Base-by-base conservation (phyloP, 1,140 invertebrate species). In the Pseudomyrmex concolor region DNA sequence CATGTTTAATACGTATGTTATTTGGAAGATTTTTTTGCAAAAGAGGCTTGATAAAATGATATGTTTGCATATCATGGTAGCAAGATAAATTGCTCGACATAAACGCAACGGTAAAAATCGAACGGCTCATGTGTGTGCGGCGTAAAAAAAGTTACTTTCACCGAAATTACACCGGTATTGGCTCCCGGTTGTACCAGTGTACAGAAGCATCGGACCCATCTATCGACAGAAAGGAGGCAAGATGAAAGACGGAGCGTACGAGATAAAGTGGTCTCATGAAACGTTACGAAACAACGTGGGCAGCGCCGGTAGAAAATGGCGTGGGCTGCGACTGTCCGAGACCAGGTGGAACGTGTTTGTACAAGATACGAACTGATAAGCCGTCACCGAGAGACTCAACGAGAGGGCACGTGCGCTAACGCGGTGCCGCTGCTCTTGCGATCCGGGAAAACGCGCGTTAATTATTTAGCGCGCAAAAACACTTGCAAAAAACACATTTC, bases 271-370 rank as follows among this genome's bases (percentile, higher is more conserved):
- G 68, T 85, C 87, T 64, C 22, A 54, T 84, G 87, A 74, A 81
- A 89, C 83, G 87, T 89, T 89, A 89, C 86, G 86, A 88, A 89
- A 86, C 63, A 84, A 88, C 84, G 73, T 89, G 86, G 84, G 70
- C 84, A 89, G 87, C 68, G 48, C 72, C 80, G 45, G 86, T 86
- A 88, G 87, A 89, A 88, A 89, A 89, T 84, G 80, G 87, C 88
- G 84, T 89, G 88, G 87, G 84, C 72, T 74, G 84, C 81, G 84
- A 77, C 78, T 81, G 70, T 66, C 74, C 78, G 63, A 66, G 85
- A 87, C 87, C 88, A 89, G 88, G 88, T 89, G 88, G 84, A 88
- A 89, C 88, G 72, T 89, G 87, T 89, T 89, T 89, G 83, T 86
- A 89, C 88, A 89, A 89, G 88, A 89, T 89, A 89, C 48, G 84